These are phyloP conservation scores for human (Homo sapiens) DNA, from an alignment of 2,113 vertebrate genomes.

Conservation along the genomic window GRCh38 chr5:114459001-114459500, in stretches of 20 bases:
- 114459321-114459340: background rate
- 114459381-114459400: background rate
- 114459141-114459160: background rate
- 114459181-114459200: background rate
- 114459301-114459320: background rate
- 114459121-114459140: constrained; percentile 10
- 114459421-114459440: background rate
- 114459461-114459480: background rate
- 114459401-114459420: background rate
- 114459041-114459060: background rate
- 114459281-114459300: constrained; percentile 38
- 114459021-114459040: background rate
- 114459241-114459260: background rate
- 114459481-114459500: background rate
- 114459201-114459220: background rate
- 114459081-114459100: background rate
- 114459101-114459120: background rate
- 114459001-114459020: background rate
- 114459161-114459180: background rate
- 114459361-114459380: background rate
- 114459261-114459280: background rate
- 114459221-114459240: background rate
- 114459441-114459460: background rate
- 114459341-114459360: background rate
- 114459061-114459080: background rate